These are phyloP conservation scores for Zaprionus lachaisei DNA, from an alignment of 1,140 invertebrate species.

Conservation along the genomic window DNA sequence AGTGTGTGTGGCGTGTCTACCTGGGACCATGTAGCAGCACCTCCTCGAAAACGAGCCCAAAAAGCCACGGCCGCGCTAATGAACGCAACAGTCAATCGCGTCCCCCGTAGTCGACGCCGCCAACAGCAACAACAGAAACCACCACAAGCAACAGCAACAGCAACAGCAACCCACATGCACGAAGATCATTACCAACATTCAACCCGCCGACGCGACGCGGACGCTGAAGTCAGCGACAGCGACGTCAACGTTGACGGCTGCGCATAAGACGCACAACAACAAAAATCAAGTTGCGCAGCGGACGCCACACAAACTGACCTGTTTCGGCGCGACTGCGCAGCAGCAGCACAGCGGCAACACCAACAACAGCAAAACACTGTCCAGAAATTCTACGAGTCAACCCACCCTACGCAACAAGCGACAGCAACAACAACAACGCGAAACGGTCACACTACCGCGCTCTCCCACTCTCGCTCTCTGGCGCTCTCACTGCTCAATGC, in stretches of 20 bases:
- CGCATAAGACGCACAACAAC: conserved; percentile 44
- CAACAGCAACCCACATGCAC: conserved; percentile 74
- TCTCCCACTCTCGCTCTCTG: conserved; percentile 69
- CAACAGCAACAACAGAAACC: conserved; percentile 37
- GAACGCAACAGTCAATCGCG: conserved; percentile 74
- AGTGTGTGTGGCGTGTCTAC: conserved; percentile 51
- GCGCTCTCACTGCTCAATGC: conserved; percentile 33
- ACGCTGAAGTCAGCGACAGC: conserved; percentile 18
- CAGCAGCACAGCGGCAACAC: conserved; percentile 10
- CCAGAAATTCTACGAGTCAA: conserved; percentile 73
- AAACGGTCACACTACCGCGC: conserved; percentile 23
- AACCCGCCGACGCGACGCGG: conserved; percentile 53
- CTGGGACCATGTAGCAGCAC: conserved; percentile 72
- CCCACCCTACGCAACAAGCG: conserved; percentile 64
- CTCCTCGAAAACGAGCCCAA: conserved; percentile 67
- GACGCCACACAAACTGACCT: conserved; percentile 73
- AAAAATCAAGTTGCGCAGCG: conserved; percentile 74
- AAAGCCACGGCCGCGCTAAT: conserved; percentile 75
- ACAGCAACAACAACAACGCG: conserved; percentile 23
- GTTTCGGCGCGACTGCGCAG: conserved; percentile 62
- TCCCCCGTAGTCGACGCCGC: conserved; percentile 51
- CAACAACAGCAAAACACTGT: conserved; percentile 27
- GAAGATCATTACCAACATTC: conserved; percentile 78
- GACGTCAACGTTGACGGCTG: conserved; percentile 37
- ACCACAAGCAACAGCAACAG: conserved; percentile 33